Base-by-base conservation (phyloP, 2,113 vertebrate genomes). In the Mystacornis crossleyi region DNA sequence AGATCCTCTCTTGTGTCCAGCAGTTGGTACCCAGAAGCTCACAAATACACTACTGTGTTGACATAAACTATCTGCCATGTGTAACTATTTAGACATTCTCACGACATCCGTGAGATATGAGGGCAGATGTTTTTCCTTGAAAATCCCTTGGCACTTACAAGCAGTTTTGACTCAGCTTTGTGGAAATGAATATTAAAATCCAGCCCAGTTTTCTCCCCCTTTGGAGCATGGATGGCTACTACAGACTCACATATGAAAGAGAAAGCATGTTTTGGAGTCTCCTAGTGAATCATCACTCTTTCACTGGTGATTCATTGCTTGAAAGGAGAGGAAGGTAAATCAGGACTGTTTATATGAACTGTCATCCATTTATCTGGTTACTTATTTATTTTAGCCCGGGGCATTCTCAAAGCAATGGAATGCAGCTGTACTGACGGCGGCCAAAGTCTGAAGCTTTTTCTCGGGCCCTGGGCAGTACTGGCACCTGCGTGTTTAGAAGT, bases 41-140 rank as follows among this genome's bases (percentile, higher is more conserved):
- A 0, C 70, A 81, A 95, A 87, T 54, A 81, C 75, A 94, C 91
- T 92, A 77, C 62, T 34, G 72, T 93, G 87, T 94, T 96, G 95
- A 86, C 81, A 95, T 92, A 92, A 95, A 96, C 82, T 97, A 82
- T 93, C 74, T 79, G 47, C 84, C 73, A 81, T 55, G 55, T 92
- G 92, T 47, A 94, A 83, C 75, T 96, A 87, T 96, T 97, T 97
- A 93, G 90, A 89, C 3, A 20, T 75, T 86, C 57, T 82, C 33
- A 50, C 48, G 77, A 73, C 19, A 50, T 78, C 92, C 47, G 28
- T 66, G 69, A 94, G 77, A 84, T 89, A 73, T 47, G 48, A 96
- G 81, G 93, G 64, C 50, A 51, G 74, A 64, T 91, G 43, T 38
- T 95, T 95, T 93, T 66, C 80, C 85, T 95, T 97, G 89, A 97